A percentile compares a stretch with the other conserved stretches of the same genome.
These are phyloP conservation scores for Columba guinea DNA, from an alignment of 2,797 vertebrate genomes.

Conservation along the genomic window DNA sequence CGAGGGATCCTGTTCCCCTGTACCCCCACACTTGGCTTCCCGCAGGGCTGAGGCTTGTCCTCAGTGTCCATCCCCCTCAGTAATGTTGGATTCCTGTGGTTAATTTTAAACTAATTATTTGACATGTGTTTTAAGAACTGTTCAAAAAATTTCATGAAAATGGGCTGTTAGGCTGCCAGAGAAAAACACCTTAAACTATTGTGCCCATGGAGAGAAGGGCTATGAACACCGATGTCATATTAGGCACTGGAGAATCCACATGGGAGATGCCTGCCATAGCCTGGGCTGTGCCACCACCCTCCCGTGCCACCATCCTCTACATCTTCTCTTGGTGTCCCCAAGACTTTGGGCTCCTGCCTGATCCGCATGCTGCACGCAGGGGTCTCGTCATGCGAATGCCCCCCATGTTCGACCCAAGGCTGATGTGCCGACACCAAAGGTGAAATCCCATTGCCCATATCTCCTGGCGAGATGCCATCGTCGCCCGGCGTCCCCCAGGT, in stretches of 20 bases:
- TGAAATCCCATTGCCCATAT: conserved; percentile 87
- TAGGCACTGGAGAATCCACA: not conserved
- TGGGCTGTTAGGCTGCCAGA: not conserved
- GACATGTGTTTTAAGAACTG: not conserved
- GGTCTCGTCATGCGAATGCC: fast-evolving
- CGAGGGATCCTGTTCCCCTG: fast-evolving
- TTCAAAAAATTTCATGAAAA: not conserved
- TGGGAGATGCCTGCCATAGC: not conserved
- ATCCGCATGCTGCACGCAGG: fast-evolving
- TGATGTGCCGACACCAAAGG: conserved; percentile 74
- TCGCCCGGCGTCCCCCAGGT: conserved; percentile 85
- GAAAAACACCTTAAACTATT: fast-evolving
- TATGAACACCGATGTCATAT: fast-evolving
- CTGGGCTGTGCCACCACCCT: not conserved
- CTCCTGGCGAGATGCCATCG: conserved; percentile 85
- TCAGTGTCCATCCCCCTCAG: fast-evolving
- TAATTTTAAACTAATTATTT: not conserved
- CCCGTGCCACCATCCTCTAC: not conserved
- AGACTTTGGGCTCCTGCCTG: fast-evolving
- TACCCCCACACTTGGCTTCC: not conserved
- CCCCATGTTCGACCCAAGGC: fast-evolving
- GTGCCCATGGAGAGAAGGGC: fast-evolving
- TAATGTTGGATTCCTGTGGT: fast-evolving
- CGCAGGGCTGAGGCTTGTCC: not conserved
- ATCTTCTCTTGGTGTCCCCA: fast-evolving